Evolutionary conservation across 2,888 invertebrate species (phyloP).

Genomic region (Melinaea menophilus): DNA sequence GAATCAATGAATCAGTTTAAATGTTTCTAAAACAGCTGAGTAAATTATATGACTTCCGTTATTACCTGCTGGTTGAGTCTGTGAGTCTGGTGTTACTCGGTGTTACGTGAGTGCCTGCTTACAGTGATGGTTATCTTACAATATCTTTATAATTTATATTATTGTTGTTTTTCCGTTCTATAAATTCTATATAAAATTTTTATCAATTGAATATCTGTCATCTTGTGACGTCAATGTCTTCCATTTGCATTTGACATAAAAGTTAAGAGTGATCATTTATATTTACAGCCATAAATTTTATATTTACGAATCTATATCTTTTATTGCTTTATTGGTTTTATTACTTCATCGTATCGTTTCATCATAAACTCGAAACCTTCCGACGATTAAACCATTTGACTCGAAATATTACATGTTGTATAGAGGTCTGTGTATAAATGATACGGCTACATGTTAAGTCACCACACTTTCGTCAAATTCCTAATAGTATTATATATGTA

Average conservation of each 20-base stretch:
- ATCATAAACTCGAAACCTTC: not conserved
- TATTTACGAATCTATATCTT: not conserved
- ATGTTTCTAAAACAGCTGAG: no score
- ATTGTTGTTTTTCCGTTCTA: not conserved
- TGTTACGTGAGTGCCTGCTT: no score
- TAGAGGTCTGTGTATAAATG: not conserved
- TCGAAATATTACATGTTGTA: not conserved
- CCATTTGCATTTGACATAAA: conserved; percentile 3
- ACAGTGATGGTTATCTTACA: not conserved
- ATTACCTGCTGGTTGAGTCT: no score
- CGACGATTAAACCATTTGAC: not conserved
- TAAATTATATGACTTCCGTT: no score
- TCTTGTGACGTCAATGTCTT: not conserved
- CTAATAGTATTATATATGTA: no score
- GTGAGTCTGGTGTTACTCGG: no score
- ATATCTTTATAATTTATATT: not conserved
- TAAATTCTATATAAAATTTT: not conserved
- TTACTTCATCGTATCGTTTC: conserved; percentile 8
- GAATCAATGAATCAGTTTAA: no score
- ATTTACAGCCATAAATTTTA: conserved; percentile 7
- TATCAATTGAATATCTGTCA: not conserved
- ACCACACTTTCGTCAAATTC: no score
- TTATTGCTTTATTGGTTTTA: conserved; percentile 8
- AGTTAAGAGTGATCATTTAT: no score
- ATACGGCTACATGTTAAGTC: no score